A percentile compares a stretch with the other conserved stretches of the same genome.
Evolutionary conservation across 1,140 invertebrate genomes (phyloP).

Genomic region (Drosophila suzukii): DNA sequence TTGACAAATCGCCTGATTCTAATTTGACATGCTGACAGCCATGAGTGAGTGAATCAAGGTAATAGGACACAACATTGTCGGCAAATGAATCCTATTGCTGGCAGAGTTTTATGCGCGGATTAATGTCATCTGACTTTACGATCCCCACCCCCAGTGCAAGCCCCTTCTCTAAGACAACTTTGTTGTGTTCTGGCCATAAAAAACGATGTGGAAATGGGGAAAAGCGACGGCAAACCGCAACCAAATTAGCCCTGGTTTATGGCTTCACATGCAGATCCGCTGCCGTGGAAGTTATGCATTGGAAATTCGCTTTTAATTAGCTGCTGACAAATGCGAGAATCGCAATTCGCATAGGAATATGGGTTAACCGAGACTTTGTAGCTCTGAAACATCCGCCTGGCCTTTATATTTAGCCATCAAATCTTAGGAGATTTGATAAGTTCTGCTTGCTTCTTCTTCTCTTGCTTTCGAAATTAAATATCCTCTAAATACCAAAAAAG

Average conservation of each 20-base stretch:
- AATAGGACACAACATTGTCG: constrained; percentile 45
- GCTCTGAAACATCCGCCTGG: constrained; percentile 62
- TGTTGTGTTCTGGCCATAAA: constrained; percentile 65
- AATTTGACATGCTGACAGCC: constrained; percentile 78
- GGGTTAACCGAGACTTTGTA: constrained; percentile 71
- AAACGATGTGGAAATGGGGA: constrained; percentile 42
- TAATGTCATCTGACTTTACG: constrained; percentile 74
- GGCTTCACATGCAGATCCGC: constrained; percentile 52
- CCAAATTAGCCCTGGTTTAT: constrained; percentile 75
- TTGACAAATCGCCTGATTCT: constrained; percentile 77
- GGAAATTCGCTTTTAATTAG: constrained; percentile 78
- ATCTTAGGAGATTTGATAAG: not conserved
- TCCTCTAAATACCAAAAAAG: too few relatives aligned
- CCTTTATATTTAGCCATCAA: constrained; percentile 50
- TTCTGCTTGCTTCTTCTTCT: too few relatives aligned
- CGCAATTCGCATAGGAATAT: constrained; percentile 40
- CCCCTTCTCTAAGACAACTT: constrained; percentile 49
- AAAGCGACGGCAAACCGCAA: constrained; percentile 34
- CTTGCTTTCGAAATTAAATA: not conserved
- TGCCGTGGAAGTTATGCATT: constrained; percentile 76
- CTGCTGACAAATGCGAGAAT: constrained; percentile 70
- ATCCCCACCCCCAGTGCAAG: constrained; percentile 49
- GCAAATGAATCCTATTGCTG: constrained; percentile 36
- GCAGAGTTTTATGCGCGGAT: constrained; percentile 60
- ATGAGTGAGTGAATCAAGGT: constrained; percentile 34